phyloP scores from a whole-genome alignment of 2,888 invertebrate genomes.

The Busseola fusca region DNA sequence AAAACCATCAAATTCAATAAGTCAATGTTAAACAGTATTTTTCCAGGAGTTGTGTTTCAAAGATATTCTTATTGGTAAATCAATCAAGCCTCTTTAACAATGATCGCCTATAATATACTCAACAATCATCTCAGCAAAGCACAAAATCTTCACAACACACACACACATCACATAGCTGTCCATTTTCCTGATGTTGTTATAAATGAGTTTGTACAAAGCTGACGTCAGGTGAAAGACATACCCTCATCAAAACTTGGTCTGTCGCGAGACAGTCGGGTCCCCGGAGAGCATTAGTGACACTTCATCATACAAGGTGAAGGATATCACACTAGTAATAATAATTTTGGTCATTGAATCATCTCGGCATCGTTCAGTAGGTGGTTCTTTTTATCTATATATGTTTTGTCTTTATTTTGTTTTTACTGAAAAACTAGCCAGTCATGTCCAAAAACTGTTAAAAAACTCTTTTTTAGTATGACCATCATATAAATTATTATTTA shows the following conservation, averaged over 20 bases:
- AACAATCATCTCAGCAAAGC: background rate
- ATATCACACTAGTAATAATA: background rate
- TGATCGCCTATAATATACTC: background rate
- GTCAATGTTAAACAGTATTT: background rate
- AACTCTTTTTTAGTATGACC: background rate
- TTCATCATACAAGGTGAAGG: conserved; percentile 19
- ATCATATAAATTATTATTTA: background rate
- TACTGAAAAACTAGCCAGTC: background rate
- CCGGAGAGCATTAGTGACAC: conserved; percentile 28
- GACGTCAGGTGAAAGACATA: conserved; percentile 36
- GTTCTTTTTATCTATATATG: background rate
- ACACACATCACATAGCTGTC: conserved; percentile 2
- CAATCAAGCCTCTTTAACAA: background rate
- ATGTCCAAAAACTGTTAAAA: background rate
- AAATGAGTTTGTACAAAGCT: conserved; percentile 11
- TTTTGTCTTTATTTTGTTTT: background rate
- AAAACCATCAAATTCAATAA: background rate
- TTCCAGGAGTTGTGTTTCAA: background rate
- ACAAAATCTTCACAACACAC: background rate
- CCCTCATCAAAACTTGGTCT: conserved; percentile 45
- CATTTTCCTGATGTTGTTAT: background rate
- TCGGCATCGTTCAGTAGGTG: background rate
- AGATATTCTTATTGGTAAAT: background rate
- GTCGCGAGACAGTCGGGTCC: conserved; percentile 11
- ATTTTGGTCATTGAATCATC: conserved; percentile 3